These are phyloP conservation scores for Stomatorhinus ivindoensis DNA, from an alignment of 2,113 vertebrate species.

Conservation along the genomic window DNA sequence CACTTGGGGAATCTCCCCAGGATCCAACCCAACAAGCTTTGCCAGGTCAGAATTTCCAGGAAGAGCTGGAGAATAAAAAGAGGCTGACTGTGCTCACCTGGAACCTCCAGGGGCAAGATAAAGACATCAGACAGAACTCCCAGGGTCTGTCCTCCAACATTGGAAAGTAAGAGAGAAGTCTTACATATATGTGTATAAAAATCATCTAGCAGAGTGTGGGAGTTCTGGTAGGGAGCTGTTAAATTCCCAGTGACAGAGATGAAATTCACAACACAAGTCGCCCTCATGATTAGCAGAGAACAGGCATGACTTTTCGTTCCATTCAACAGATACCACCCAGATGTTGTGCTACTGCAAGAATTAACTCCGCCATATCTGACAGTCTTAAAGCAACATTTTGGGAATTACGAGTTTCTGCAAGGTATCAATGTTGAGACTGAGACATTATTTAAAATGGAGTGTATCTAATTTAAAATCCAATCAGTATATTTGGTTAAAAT, in stretches of 20 bases:
- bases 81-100: slow-evolving; percentile 64
- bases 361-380: slow-evolving; percentile 51
- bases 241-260: background rate
- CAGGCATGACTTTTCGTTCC: background rate
- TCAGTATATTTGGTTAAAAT: background rate
- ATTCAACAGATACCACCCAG: slow-evolving; percentile 60
- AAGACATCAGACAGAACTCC: slow-evolving; percentile 52
- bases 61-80: slow-evolving; percentile 17
- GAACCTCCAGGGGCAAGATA: slow-evolving; percentile 73
- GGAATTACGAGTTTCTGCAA: slow-evolving; percentile 62
- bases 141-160: slow-evolving; percentile 56
- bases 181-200: background rate
- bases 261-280: background rate
- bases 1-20: background rate
- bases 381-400: slow-evolving; percentile 57
- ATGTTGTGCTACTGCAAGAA: slow-evolving; percentile 75
- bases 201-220: background rate
- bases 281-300: background rate
- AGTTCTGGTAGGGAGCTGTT: background rate
- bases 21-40: background rate
- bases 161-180: slow-evolving; percentile 47
- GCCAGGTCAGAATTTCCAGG: background rate
- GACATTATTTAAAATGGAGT: background rate
- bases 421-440: slow-evolving; percentile 44
- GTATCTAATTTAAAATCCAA: background rate